A percentile compares a stretch with the other conserved stretches of the same genome.
These are phyloP conservation scores for Tupaia tana DNA, from an alignment of 2,113 vertebrate genomes.

Conservation along the genomic window DNA sequence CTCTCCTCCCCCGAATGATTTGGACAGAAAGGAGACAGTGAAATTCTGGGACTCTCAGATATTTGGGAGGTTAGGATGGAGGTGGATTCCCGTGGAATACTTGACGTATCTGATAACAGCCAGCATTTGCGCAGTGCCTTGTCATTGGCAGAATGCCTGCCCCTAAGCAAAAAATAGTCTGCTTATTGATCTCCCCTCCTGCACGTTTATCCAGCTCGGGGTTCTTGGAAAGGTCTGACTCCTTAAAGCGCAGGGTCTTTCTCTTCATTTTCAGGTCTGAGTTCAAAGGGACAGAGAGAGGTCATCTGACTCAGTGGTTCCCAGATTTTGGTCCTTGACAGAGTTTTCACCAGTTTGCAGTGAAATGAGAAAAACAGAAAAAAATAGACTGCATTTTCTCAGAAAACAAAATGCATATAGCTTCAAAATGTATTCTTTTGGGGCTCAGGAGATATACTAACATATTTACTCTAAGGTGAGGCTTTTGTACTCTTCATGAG, in stretches of 20 bases:
- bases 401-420: neutral
- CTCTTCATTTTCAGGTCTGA: neutral
- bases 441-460: neutral
- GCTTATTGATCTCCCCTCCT: neutral
- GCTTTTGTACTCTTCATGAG: conserved; percentile 42
- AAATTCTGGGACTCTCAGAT: neutral
- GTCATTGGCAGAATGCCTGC: neutral
- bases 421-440: neutral
- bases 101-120: neutral
- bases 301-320: neutral
- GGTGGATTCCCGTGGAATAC: neutral
- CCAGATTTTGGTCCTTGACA: neutral
- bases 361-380: neutral
- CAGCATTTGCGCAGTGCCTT: neutral
- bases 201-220: neutral
- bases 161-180: neutral
- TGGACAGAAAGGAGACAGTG: neutral
- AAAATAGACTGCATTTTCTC: neutral
- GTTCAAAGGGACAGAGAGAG: neutral
- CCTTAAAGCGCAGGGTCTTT: neutral
- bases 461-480: conserved; percentile 34
- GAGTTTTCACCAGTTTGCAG: neutral
- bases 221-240: neutral
- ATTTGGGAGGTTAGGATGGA: neutral
- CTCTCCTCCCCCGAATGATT: neutral